A percentile compares a stretch with the other conserved stretches of the same genome.
phyloP scores from a whole-genome alignment of 2,888 invertebrate species.

The Pheosia gnoma region DNA sequence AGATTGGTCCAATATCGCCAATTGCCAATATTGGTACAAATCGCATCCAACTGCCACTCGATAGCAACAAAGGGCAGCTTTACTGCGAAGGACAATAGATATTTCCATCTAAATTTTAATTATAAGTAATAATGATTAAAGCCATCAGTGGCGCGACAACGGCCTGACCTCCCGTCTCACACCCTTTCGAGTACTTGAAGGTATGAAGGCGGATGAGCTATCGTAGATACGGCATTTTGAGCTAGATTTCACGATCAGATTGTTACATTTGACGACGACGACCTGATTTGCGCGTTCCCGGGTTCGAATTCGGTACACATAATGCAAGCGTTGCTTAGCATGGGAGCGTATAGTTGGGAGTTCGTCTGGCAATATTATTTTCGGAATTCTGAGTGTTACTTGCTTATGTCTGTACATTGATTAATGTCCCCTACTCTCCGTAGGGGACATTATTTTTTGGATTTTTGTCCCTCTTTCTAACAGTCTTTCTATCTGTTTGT shows the following conservation, averaged over 20 bases:
- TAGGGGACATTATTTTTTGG: no score
- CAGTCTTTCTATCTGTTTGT: no score
- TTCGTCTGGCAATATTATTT: no score
- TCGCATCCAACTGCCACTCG: constrained; percentile 12
- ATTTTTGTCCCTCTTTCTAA: no score
- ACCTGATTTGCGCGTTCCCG: no score
- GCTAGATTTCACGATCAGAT: background rate
- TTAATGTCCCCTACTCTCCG: no score
- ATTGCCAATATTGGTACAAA: constrained; percentile 3
- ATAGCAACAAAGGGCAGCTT: constrained; percentile 25
- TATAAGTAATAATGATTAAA: constrained; percentile 79
- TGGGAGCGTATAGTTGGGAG: no score
- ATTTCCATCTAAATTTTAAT: constrained; percentile 74
- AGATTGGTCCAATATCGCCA: background rate
- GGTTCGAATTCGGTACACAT: no score
- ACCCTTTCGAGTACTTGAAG: constrained; percentile 59
- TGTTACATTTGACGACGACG: no score
- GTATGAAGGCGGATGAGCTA: constrained; percentile 7
- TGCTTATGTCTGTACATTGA: no score
- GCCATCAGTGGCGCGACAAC: constrained; percentile 76
- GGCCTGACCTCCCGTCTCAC: constrained; percentile 74
- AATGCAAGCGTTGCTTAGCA: no score
- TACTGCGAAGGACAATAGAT: constrained; percentile 53
- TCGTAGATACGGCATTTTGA: constrained; percentile 51
- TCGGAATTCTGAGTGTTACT: no score